phyloP scores from a whole-genome alignment of 2,797 vertebrate genomes.

The Gymnothorax reevesii region DNA sequence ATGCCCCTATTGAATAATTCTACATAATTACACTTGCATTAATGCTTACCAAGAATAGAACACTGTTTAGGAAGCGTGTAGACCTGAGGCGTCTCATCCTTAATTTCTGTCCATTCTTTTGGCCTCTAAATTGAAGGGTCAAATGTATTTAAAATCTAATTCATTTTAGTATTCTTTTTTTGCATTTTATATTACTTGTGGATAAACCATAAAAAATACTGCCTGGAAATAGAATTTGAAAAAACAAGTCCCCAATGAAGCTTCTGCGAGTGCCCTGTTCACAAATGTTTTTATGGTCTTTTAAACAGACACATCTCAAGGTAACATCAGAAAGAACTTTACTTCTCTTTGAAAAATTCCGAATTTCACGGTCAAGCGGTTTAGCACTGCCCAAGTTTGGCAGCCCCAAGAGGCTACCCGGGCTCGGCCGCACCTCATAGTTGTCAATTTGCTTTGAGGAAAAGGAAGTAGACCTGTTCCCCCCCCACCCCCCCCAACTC shows the following conservation, averaged over 20 bases:
- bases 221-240: constrained; percentile 35
- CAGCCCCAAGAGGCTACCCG: constrained; percentile 61
- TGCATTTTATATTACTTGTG: constrained; percentile 46
- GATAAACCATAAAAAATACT: constrained; percentile 47
- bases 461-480: constrained; percentile 53
- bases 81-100: constrained; percentile 46
- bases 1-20: constrained; percentile 70
- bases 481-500: constrained; percentile 15
- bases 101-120: constrained; percentile 57
- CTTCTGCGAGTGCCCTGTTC: constrained; percentile 40
- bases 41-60: constrained; percentile 62
- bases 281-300: constrained; percentile 69
- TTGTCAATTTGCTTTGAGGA: constrained; percentile 66
- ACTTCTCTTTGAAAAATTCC: constrained; percentile 61
- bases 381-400: constrained; percentile 66
- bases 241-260: constrained; percentile 16
- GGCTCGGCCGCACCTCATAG: constrained; percentile 59
- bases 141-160: constrained; percentile 51
- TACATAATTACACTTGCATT: constrained; percentile 71
- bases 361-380: constrained; percentile 59
- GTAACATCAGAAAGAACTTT: constrained; percentile 56
- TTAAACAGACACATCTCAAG: constrained; percentile 56
- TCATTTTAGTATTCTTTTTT: constrained; percentile 48
- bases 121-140: constrained; percentile 53
- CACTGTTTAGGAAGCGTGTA: constrained; percentile 47